Evolutionary conservation across 1,140 invertebrate genomes (phyloP), one percentile per base, ranked within the genome.

Genomic region (Zaprionus inermis): DNA sequence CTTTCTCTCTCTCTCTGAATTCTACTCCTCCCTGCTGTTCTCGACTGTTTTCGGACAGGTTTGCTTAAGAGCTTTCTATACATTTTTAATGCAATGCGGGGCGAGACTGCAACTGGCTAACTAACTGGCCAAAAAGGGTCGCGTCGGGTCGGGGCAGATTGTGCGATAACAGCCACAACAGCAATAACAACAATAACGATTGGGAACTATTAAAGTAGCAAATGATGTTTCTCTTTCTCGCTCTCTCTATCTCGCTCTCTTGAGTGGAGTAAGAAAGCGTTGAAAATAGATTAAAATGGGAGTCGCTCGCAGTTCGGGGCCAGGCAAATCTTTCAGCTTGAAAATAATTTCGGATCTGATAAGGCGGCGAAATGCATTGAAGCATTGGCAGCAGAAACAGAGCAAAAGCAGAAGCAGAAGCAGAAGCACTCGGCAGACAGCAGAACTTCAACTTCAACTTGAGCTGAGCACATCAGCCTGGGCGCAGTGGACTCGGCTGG

Each of bases 1-100:
- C 22, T 46, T 28, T 9, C 18, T 28, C 9, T 46, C 18, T 10
- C 16, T 12, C 7, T 9, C 12, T 63, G 10, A 7, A 10, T 52
- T 64, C 32, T 30, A 9, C 3, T n/a, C 11, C 14, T 75, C 63
- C 18, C 14, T 34, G 4, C 28, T 1, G 1, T 20, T 32, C 9
- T 36, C 4, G 7, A 12, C 14, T 30, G 32, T 61, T 49, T 41
- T 63, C 49, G 57, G 74, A 55, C 58, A 81, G 84, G 84, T 91
- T 88, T 78, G 80, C 76, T 76, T 83, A 83, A 91, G 83, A 91
- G 84, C 89, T 85, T 89, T 90, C 80, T 90, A 89, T 90, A 89
- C 84, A 89, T 89, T 89, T 90, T 89, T 89, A 89, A 88, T 88
- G 80, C 81, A 74, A 60, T 34, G 22, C 60, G 24, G n/a, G 56